phyloP scores from a whole-genome alignment of 23 tunicate species.

The Styela clava region DNA sequence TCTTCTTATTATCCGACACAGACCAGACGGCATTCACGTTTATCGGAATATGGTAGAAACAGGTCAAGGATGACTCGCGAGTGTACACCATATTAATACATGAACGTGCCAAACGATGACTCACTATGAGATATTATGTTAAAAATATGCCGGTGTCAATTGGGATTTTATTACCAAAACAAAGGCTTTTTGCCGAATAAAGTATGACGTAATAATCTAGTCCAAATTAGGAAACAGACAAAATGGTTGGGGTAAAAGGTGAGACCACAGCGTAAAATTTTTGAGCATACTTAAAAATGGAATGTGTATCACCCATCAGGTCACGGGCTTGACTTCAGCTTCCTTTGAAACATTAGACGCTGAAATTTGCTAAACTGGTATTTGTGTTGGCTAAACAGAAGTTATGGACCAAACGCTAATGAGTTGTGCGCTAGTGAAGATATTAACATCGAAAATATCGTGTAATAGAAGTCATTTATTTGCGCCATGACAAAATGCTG shows the following conservation, averaged over 20 bases:
- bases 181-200: neutral
- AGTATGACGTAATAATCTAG: neutral
- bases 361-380: neutral
- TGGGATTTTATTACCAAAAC: neutral
- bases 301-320: neutral
- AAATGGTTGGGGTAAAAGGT: too few species aligned
- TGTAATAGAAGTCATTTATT: too few species aligned
- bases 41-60: too few species aligned
- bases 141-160: neutral
- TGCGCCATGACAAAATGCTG: too few species aligned
- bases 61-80: too few species aligned
- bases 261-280: too few species aligned
- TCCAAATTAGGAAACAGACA: neutral
- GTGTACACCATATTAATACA: too few species aligned
- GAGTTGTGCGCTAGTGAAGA: neutral
- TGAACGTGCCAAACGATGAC: too few species aligned
- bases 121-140: too few species aligned
- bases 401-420: neutral
- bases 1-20: too few species aligned
- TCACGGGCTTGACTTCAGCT: neutral
- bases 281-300: neutral
- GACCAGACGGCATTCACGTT: too few species aligned
- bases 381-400: neutral
- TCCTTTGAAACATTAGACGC: neutral
- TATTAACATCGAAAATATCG: too few species aligned